phyloP scores from a whole-genome alignment of 2,888 invertebrate species.

The Disparrhopalites patrizii region DNA sequence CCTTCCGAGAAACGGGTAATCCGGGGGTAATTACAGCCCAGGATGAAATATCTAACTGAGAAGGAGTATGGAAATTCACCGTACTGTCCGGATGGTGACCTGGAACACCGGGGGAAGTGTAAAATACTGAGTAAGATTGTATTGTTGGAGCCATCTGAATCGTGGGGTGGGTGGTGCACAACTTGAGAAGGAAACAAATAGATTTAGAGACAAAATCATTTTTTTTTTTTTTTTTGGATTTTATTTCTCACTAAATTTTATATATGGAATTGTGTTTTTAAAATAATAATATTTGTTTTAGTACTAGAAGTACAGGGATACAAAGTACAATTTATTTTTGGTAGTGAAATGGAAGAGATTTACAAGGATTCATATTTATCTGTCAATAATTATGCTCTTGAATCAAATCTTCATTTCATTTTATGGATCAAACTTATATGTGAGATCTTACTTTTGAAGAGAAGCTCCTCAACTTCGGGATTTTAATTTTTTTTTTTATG shows the following conservation, averaged over 20 bases:
- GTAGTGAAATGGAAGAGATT: too few species aligned
- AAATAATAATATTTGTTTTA: too few species aligned
- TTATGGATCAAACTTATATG: neutral
- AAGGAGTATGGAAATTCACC: neutral
- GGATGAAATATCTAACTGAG: neutral
- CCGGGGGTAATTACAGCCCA: neutral
- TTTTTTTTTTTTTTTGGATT: too few species aligned
- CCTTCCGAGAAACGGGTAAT: neutral
- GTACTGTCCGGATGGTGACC: slow-evolving; percentile 7
- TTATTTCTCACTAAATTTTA: too few species aligned
- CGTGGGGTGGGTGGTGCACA: neutral
- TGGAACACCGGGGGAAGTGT: slow-evolving; percentile 8
- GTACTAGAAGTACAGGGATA: too few species aligned
- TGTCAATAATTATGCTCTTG: neutral
- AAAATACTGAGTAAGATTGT: slow-evolving; percentile 5
- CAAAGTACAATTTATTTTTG: too few species aligned
- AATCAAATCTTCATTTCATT: neutral
- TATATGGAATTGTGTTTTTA: too few species aligned
- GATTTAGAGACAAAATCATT: neutral
- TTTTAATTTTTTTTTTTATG: too few species aligned
- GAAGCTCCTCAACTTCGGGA: neutral
- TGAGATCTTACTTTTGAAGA: neutral
- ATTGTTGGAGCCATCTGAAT: slow-evolving; percentile 8
- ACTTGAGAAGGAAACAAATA: neutral
- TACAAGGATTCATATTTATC: too few species aligned